Evolutionary conservation across 1,140 invertebrate species (phyloP).

Genomic region (Aleiodes sp.): DNA sequence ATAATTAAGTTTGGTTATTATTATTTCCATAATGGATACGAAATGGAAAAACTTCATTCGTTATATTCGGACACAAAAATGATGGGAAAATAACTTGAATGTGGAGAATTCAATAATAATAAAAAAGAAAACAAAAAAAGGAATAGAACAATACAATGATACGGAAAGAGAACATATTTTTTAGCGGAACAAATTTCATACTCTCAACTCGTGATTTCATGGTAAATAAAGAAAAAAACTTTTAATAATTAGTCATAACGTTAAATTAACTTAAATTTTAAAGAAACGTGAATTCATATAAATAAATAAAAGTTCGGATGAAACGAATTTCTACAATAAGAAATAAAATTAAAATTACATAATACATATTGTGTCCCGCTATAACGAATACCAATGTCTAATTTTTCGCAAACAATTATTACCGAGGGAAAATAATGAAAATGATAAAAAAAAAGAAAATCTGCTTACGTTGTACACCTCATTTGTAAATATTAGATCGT

Average conservation of each 20-base stretch:
- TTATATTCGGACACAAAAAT: slow-evolving; percentile 35
- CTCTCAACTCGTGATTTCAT: slow-evolving; percentile 19
- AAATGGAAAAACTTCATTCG: slow-evolving; percentile 29
- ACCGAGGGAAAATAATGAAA: slow-evolving; percentile 28
- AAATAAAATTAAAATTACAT: slow-evolving; percentile 21
- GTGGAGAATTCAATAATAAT: slow-evolving; percentile 30
- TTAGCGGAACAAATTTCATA: slow-evolving; percentile 39
- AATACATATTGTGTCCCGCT: slow-evolving; percentile 43
- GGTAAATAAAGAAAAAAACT: no score
- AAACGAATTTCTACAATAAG: slow-evolving; percentile 13
- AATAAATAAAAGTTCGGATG: neutral
- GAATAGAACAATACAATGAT: slow-evolving; percentile 8
- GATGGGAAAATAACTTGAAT: no score
- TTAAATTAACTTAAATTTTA: neutral
- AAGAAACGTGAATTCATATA: neutral
- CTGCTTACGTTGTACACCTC: slow-evolving; percentile 62
- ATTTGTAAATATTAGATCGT: slow-evolving; percentile 66
- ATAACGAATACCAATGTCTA: slow-evolving; percentile 42
- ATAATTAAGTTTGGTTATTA: slow-evolving; percentile 50
- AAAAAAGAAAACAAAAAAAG: slow-evolving; percentile 38
- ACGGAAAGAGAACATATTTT: slow-evolving; percentile 35
- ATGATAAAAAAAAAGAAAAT: slow-evolving; percentile 47
- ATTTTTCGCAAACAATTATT: slow-evolving; percentile 36
- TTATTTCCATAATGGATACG: slow-evolving; percentile 49
- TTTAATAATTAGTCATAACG: slow-evolving; percentile 16